Evolutionary conservation across 2,888 invertebrate genomes (phyloP).

Genomic region (Plagodis pulveraria): DNA sequence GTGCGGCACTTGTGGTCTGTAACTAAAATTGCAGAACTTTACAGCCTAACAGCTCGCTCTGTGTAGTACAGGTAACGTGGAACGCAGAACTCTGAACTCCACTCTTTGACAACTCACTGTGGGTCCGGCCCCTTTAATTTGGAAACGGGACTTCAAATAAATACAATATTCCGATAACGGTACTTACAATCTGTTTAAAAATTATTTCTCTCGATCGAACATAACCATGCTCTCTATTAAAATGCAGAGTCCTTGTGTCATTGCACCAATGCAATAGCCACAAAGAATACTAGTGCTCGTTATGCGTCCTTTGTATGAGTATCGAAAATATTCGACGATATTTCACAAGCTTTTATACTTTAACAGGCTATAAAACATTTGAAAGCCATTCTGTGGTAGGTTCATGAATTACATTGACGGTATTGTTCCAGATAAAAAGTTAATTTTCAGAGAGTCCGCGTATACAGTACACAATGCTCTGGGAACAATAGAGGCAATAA

Average conservation of each 20-base stretch:
- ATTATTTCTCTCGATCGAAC: too few relatives aligned
- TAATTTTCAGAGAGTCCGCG: slow-evolving; percentile 20
- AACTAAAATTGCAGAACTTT: too few relatives aligned
- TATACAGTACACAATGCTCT: slow-evolving; percentile 21
- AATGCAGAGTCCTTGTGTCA: slow-evolving; percentile 62
- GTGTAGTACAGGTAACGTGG: too few relatives aligned
- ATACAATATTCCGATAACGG: too few relatives aligned
- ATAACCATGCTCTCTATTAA: too few relatives aligned
- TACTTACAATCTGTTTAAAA: too few relatives aligned
- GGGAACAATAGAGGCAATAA: slow-evolving; percentile 19
- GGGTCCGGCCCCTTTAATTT: too few relatives aligned
- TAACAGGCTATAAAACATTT: slow-evolving; percentile 31
- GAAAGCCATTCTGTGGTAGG: slow-evolving; percentile 22
- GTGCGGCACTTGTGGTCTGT: too few relatives aligned
- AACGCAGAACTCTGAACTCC: too few relatives aligned
- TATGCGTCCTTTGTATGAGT: slow-evolving; percentile 69
- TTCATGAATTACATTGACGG: slow-evolving; percentile 34
- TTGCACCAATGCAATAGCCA: slow-evolving; percentile 75
- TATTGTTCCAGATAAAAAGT: slow-evolving; percentile 32
- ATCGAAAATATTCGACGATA: slow-evolving; percentile 47
- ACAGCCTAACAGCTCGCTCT: too few relatives aligned
- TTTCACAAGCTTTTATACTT: slow-evolving; percentile 31
- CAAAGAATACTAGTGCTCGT: slow-evolving; percentile 72
- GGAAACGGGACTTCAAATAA: too few relatives aligned
- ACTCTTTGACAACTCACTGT: too few relatives aligned